Evolutionary conservation across 2,797 vertebrate genomes (phyloP), one percentile per base, ranked within the genome.

Genomic region (Pipistrellus pygmaeus): DNA sequence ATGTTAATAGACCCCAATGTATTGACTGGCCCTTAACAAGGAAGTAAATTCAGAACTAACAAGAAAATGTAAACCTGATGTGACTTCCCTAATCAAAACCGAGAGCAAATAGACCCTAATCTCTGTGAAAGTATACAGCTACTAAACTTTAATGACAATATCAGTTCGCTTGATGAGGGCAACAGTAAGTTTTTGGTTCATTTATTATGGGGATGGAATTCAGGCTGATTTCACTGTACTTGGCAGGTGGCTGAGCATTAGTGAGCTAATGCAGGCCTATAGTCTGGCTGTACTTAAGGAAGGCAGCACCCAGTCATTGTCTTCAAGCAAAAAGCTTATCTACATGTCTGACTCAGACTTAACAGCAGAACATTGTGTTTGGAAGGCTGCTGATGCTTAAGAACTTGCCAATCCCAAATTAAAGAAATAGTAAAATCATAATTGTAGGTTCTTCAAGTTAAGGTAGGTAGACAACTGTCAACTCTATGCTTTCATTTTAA

Each of bases 151-250:
- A 98, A 98, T 23, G 92, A 97, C 96, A 97, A 71, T 96, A 98
- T 98, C 97, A 97, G 95, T 96, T 97, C 96, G 91, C 96, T 97
- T 96, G 95, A 98, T 97, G 97, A 98, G 96, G 96, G 95, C 95
- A 95, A 93, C 93, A 90, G 97, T 77, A 96, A 97, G 97, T 97
- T 38, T 21, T 97, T 64, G 91, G 95, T 95, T 98, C 96, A 97
- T 98, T 96, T 97, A 86, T 96, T 97, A 96, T 78, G 97, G 95
- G 96, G 97, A 97, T 91, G 97, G 96, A 98, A 97, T 96, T 95
- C 91, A 81, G 95, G 97, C 95, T 97, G 97, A 98, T 97, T 96
- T 96, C 93, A 73, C 71, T 88, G 71, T 91, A 89, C 93, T 97
- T 98, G 97, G 98, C 97, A 97, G 97, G 97, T 94, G 97, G 97